phyloP scores from a whole-genome alignment of 2,797 vertebrate genomes.

The Aldrovandia affinis region DNA sequence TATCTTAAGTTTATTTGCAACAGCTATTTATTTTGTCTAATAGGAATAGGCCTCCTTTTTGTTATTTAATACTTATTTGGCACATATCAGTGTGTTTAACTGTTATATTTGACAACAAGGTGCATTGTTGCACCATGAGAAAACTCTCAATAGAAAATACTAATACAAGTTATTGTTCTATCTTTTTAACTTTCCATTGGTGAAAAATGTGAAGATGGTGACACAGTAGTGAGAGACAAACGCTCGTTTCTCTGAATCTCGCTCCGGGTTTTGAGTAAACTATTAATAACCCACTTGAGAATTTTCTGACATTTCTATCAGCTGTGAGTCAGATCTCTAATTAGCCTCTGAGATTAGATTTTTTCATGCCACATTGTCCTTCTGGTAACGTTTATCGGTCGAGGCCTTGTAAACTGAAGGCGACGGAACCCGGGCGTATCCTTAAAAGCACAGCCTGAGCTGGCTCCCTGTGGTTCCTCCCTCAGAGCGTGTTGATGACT shows the following conservation, averaged over 20 bases:
- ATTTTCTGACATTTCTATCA: conserved; percentile 77
- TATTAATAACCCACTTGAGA: conserved; percentile 71
- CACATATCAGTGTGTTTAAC: neutral
- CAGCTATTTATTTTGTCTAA: neutral
- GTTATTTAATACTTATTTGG: neutral
- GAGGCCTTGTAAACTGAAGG: conserved; percentile 49
- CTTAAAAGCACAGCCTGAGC: neutral
- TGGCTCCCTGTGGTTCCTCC: no score
- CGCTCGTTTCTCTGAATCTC: conserved; percentile 15
- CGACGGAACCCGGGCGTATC: neutral
- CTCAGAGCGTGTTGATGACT: neutral
- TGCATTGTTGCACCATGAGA: neutral
- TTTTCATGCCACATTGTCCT: conserved; percentile 26
- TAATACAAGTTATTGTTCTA: neutral
- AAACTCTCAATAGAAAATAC: neutral
- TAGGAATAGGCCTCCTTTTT: neutral
- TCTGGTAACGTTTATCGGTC: conserved; percentile 57
- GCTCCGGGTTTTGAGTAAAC: conserved; percentile 65
- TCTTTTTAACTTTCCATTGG: neutral
- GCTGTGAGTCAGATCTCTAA: conserved; percentile 67
- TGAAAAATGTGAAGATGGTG: conserved; percentile 42
- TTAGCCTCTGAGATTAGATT: conserved; percentile 56
- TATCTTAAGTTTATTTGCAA: neutral
- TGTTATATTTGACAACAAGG: neutral
- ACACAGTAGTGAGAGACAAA: conserved; percentile 37